A percentile compares a stretch with the other conserved stretches of the same genome.
Evolutionary conservation across 2,888 invertebrate genomes (phyloP).

Genomic region (Lepidochrysops patricia): DNA sequence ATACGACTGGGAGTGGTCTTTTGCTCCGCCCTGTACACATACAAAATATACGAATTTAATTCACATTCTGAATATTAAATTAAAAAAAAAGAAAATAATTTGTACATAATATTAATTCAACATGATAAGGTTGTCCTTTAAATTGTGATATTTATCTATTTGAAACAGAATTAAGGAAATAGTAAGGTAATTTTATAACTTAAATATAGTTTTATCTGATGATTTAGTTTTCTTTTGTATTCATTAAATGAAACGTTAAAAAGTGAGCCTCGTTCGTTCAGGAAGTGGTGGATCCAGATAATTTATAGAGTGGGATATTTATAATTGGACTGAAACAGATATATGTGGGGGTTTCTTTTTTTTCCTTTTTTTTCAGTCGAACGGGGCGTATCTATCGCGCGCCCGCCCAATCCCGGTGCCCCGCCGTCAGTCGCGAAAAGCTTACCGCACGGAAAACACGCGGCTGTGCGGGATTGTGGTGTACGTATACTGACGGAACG

Average conservation of each 20-base stretch:
- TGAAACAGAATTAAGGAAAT: too few relatives aligned
- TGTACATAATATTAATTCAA: too few relatives aligned
- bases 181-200: too few relatives aligned
- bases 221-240: too few relatives aligned
- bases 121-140: too few relatives aligned
- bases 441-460: constrained; percentile 33
- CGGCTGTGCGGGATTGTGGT: constrained; percentile 16
- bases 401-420: constrained; percentile 47
- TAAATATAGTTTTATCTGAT: neutral
- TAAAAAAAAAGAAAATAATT: neutral
- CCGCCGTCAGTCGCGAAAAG: constrained; percentile 37
- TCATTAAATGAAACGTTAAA: too few relatives aligned
- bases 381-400: constrained; percentile 49
- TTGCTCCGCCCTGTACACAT: constrained; percentile 34
- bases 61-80: neutral
- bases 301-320: neutral
- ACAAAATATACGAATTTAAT: neutral
- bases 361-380: constrained; percentile 22
- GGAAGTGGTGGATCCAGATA: neutral
- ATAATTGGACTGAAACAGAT: neutral
- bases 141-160: too few relatives aligned
- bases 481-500: constrained; percentile 18
- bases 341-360: constrained; percentile 18
- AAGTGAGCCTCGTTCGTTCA: neutral
- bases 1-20: constrained; percentile 43